Percentiles rank a stretch among this genome's conserved stretches.
Conservation (phyloP, 2,797 vertebrate species). For the Phoebastria nigripes region DNA sequence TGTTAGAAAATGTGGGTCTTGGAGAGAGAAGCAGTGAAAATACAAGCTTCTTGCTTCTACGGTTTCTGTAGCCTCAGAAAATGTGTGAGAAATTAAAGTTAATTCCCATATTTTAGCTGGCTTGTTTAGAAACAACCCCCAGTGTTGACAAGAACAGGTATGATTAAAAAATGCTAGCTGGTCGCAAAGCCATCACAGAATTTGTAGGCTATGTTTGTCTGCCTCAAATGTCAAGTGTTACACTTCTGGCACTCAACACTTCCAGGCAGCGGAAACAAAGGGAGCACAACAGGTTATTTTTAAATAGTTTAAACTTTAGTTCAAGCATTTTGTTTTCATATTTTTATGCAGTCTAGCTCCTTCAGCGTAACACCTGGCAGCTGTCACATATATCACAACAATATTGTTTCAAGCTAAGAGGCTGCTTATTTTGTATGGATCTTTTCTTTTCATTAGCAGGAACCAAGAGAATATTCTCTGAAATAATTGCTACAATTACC, state of each 20-base stretch:
- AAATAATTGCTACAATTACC: conserved; percentile 20
- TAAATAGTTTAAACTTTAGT: conserved; percentile 54
- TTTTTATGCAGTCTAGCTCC: conserved; percentile 39
- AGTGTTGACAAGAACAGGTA: conserved; percentile 5
- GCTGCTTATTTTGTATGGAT: conserved; percentile 19
- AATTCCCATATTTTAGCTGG: not conserved
- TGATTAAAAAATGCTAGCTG: conserved; percentile 27
- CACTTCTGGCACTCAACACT: conserved; percentile 32
- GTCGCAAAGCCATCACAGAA: conserved; percentile 19
- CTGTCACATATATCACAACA: conserved; percentile 47
- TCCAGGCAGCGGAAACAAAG: conserved; percentile 47
- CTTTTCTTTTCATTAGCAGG: not conserved
- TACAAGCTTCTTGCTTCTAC: not conserved
- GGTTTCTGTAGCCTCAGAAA: not conserved
- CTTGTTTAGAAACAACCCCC: conserved; percentile 28
- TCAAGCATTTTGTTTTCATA: conserved; percentile 60
- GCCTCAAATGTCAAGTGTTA: conserved; percentile 49
- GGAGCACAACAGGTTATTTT: conserved; percentile 63
- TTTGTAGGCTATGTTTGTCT: conserved; percentile 27
- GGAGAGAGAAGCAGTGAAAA: not conserved
- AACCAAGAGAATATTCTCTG: conserved; percentile 1
- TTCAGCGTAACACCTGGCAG: conserved; percentile 53
- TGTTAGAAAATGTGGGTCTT: not conserved
- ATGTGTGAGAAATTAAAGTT: not conserved
- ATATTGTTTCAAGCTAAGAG: conserved; percentile 17